phyloP scores from a whole-genome alignment of 2,888 invertebrate species.

The Torymus aiolomorphi region DNA sequence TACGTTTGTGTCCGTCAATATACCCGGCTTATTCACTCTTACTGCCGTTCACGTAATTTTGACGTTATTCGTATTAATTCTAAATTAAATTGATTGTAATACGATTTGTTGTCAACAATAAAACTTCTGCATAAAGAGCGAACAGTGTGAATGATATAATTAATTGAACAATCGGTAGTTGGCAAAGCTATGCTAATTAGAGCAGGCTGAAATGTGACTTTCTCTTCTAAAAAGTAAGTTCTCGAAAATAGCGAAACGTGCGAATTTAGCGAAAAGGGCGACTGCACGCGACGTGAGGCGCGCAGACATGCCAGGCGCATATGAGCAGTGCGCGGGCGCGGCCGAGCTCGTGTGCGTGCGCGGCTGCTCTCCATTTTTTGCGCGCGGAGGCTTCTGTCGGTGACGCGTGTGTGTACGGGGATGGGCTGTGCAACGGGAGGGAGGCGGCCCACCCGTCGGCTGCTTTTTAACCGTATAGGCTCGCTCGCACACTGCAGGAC shows the following conservation, averaged over 20 bases:
- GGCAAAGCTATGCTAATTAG: too few species aligned
- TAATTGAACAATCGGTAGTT: too few species aligned
- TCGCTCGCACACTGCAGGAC: neutral
- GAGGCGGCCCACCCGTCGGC: neutral
- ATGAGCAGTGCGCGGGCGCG: neutral
- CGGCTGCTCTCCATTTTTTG: conserved; percentile 26
- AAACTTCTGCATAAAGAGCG: too few species aligned
- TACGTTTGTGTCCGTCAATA: too few species aligned
- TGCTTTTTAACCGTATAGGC: conserved; percentile 26
- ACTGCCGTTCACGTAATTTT: too few species aligned
- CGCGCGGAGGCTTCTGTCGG: conserved; percentile 25
- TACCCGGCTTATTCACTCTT: too few species aligned
- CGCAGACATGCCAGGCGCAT: neutral
- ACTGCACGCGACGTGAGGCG: neutral
- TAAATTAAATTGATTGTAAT: too few species aligned
- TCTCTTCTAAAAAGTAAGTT: conserved; percentile 5
- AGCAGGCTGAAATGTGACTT: neutral
- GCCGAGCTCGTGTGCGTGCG: neutral
- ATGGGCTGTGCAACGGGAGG: neutral
- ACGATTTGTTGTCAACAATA: too few species aligned
- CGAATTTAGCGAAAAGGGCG: neutral
- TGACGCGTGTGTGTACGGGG: conserved; percentile 32
- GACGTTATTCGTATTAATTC: too few species aligned
- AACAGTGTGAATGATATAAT: too few species aligned
- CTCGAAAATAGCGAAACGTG: too few species aligned